A percentile compares a stretch with the other conserved stretches of the same genome.
These are phyloP conservation scores for Psettodes erumei DNA, from an alignment of 2,113 vertebrate species.

Conservation along the genomic window DNA sequence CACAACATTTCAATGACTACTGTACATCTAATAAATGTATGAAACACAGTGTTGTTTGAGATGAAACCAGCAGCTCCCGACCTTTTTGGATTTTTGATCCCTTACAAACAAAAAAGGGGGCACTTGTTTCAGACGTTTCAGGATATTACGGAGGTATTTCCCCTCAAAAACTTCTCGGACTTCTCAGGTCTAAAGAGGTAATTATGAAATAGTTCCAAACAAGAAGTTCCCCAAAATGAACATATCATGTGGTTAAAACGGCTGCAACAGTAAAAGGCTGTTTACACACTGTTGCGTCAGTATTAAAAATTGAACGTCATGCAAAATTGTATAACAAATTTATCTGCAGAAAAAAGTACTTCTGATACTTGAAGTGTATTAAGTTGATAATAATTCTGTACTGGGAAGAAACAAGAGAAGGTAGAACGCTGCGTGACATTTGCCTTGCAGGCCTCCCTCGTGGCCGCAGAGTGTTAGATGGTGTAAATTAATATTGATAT, in stretches of 20 bases:
- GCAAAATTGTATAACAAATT: not conserved
- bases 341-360: not conserved
- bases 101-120: too few relatives aligned
- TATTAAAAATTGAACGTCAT: not conserved
- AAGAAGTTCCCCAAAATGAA: not conserved
- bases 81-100: not conserved
- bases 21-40: too few relatives aligned
- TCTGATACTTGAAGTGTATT: not conserved
- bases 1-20: too few relatives aligned
- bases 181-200: not conserved
- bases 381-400: not conserved
- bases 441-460: not conserved
- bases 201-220: not conserved
- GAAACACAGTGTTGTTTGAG: not conserved
- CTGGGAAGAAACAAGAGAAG: not conserved
- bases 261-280: not conserved
- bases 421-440: not conserved
- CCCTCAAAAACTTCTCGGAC: not conserved
- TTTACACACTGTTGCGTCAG: not conserved
- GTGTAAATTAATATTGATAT: slow-evolving; percentile 36
- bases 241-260: not conserved
- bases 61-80: not conserved
- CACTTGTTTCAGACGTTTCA: too few relatives aligned
- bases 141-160: too few relatives aligned
- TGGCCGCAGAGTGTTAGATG: slow-evolving; percentile 5